phyloP scores from a whole-genome alignment of 2,888 invertebrate species.

The Cinara cedri region DNA sequence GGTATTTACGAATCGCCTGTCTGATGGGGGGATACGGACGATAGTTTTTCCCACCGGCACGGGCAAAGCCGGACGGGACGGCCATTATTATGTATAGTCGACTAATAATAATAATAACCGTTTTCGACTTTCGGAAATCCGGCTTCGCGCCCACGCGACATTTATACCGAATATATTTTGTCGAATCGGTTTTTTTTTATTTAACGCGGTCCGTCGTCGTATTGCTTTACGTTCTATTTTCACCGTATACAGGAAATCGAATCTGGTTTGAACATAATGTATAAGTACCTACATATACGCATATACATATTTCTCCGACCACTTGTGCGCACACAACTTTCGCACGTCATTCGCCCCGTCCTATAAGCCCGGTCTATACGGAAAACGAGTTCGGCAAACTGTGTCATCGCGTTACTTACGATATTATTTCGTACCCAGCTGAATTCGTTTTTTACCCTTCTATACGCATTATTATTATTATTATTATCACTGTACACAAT shows the following conservation, averaged over 20 bases:
- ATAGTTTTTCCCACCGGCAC: too few species aligned
- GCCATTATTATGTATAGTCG: too few species aligned
- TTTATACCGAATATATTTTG: too few species aligned
- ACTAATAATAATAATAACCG: too few species aligned
- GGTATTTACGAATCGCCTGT: too few species aligned
- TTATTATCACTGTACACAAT: not conserved
- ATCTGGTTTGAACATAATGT: slow-evolving; percentile 13
- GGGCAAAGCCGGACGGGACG: too few species aligned
- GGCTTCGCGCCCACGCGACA: too few species aligned
- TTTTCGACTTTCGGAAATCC: too few species aligned
- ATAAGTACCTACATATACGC: not conserved
- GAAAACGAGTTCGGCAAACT: slow-evolving; percentile 37
- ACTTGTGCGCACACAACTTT: slow-evolving; percentile 38
- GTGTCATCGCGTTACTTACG: not conserved
- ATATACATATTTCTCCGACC: slow-evolving; percentile 1
- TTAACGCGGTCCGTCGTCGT: too few species aligned
- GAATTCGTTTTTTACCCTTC: not conserved
- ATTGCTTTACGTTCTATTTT: slow-evolving; percentile 21
- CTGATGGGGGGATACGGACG: too few species aligned
- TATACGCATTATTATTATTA: not conserved
- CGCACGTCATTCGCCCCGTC: not conserved
- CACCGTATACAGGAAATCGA: slow-evolving; percentile 17
- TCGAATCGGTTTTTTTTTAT: too few species aligned
- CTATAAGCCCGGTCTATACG: not conserved
- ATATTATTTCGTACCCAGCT: too few species aligned